Conservation (phyloP, 2,113 vertebrate genomes). For the Crotophaga sulcirostris region DNA sequence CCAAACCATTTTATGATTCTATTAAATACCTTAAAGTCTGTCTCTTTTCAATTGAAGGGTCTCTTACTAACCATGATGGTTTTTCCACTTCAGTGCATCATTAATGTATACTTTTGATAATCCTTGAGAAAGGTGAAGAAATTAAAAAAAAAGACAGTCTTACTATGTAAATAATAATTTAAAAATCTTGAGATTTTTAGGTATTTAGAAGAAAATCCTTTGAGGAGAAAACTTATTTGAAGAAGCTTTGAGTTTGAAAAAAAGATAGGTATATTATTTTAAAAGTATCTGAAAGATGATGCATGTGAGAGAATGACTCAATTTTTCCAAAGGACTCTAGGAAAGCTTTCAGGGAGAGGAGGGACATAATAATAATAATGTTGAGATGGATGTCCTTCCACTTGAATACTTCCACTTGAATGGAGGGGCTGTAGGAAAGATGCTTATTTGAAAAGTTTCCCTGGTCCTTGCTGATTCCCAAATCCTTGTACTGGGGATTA, state of each 20-base stretch:
- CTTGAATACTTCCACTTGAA: not conserved
- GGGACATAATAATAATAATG: not conserved
- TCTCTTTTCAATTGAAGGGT: not conserved
- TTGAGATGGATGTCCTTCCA: too few species aligned
- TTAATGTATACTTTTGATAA: not conserved
- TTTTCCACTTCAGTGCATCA: not conserved
- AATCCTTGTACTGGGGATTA: not conserved
- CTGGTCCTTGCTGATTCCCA: not conserved
- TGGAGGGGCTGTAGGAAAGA: fast-evolving
- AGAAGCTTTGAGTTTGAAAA: not conserved
- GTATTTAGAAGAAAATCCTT: not conserved
- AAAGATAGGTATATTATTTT: not conserved
- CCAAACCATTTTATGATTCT: too few species aligned
- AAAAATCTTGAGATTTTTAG: not conserved
- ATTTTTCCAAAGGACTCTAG: not conserved
- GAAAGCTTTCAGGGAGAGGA: not conserved
- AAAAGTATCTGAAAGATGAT: not conserved
- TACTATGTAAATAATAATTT: not conserved
- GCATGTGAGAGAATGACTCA: not conserved
- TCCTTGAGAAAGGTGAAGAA: not conserved
- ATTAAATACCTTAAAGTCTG: not conserved
- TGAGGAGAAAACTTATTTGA: not conserved
- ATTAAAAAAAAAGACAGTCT: not conserved
- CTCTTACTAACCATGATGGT: not conserved
- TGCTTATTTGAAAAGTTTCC: not conserved